Evolutionary conservation across 2,113 vertebrate species (phyloP).

Genomic region (crab-eating macaque (Macaca fascicularis)): T2T-MFA8v1.1 NC_088379.1:11526501-11527000

Average conservation of each 20-base stretch:
- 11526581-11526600: fast-evolving
- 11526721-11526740: neutral
- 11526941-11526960: neutral
- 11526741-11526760: neutral
- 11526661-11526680: neutral
- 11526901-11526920: neutral
- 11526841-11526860: neutral
- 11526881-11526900: neutral
- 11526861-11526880: neutral
- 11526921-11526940: neutral
- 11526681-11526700: neutral
- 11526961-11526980: no score
- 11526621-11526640: fast-evolving
- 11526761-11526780: neutral
- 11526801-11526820: neutral
- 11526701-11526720: neutral
- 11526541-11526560: neutral
- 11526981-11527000: neutral
- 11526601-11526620: neutral
- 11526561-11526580: neutral
- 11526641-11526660: neutral
- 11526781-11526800: neutral
- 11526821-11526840: neutral
- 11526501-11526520: neutral
- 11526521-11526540: neutral